These are phyloP conservation scores for Spinus pinus DNA, from an alignment of 2,797 vertebrate genomes.

Conservation along the genomic window DNA sequence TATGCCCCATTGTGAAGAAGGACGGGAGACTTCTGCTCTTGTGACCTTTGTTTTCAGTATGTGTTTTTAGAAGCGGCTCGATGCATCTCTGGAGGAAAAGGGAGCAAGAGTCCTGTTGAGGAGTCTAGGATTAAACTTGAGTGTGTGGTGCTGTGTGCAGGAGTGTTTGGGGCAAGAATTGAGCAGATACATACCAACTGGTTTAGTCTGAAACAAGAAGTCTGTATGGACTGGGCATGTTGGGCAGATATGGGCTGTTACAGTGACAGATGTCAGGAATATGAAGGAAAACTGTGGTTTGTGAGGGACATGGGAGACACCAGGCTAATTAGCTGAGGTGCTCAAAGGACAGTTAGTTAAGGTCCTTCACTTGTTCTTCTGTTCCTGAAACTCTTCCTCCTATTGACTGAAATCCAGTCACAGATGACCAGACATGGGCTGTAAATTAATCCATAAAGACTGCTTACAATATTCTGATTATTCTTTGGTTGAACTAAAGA, in stretches of 20 bases:
- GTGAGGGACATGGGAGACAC: background rate
- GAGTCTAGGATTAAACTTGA: background rate
- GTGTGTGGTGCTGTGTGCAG: background rate
- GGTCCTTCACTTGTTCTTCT: background rate
- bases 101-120: background rate
- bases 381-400: background rate
- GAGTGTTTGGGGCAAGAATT: background rate
- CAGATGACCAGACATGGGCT: background rate
- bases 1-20: background rate
- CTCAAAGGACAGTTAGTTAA: background rate
- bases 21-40: background rate
- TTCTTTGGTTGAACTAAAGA: background rate
- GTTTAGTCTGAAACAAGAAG: background rate
- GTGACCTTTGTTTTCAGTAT: background rate
- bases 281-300: background rate
- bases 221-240: fast-evolving
- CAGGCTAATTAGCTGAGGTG: background rate
- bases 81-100: background rate
- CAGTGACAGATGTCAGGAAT: background rate
- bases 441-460: background rate
- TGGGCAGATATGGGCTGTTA: background rate
- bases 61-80: background rate
- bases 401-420: background rate
- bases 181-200: background rate
- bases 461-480: background rate